Percentiles rank a stretch among this genome's conserved stretches.
Evolutionary conservation across 2,113 vertebrate genomes (phyloP).

Genomic region (Callipepla squamata): DNA sequence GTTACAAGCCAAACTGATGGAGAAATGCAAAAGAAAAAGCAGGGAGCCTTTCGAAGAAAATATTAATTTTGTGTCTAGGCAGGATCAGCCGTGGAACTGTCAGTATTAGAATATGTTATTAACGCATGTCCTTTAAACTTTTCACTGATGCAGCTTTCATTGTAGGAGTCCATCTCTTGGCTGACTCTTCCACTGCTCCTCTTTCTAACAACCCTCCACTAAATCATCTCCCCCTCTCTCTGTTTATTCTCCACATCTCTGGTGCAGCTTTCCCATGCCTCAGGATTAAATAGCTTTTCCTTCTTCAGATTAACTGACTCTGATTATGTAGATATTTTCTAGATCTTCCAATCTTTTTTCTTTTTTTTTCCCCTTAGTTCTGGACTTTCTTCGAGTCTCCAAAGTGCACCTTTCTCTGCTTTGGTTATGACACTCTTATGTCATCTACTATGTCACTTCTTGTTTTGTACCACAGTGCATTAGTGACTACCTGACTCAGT

Average conservation of each 20-base stretch:
- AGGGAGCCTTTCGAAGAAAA: neutral
- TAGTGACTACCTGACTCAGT: neutral
- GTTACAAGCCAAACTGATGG: neutral
- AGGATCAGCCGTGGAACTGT: neutral
- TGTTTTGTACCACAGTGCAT: neutral
- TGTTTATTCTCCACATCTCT: neutral
- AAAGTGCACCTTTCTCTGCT: neutral
- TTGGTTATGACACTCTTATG: neutral
- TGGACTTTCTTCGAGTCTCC: neutral
- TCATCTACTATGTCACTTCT: neutral
- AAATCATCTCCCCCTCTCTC: too few relatives aligned
- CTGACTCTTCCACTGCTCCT: neutral
- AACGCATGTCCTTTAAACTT: neutral
- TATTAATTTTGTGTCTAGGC: neutral
- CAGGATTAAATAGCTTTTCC: neutral
- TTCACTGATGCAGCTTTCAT: neutral
- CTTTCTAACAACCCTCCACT: neutral
- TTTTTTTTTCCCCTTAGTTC: neutral
- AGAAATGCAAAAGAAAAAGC: neutral
- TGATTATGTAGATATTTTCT: neutral
- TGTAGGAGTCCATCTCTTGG: neutral
- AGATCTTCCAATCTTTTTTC: accelerated
- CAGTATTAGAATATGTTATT: neutral
- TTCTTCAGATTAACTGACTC: neutral
- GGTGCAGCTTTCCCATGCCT: neutral